These are phyloP conservation scores for Volucella inanis DNA, from an alignment of 2,888 invertebrate species.

Conservation along the genomic window DNA sequence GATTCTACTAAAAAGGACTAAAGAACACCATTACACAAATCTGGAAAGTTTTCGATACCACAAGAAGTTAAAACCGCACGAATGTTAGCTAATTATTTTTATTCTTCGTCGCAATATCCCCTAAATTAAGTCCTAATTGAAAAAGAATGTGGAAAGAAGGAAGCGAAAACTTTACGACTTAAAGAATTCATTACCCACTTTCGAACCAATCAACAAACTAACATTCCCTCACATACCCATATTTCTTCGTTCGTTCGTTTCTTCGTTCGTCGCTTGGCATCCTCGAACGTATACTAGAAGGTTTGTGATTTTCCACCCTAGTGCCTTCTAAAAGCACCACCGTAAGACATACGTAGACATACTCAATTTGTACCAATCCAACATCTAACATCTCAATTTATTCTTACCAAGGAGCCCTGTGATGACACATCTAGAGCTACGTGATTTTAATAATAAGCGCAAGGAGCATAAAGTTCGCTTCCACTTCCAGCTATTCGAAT, in stretches of 20 bases:
- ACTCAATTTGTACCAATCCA: slow-evolving; percentile 39
- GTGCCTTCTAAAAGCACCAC: slow-evolving; percentile 63
- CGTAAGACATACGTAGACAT: slow-evolving; percentile 37
- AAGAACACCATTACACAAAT: not conserved
- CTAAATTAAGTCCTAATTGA: slow-evolving; percentile 29
- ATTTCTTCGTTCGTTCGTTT: slow-evolving; percentile 7
- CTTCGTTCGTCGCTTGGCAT: slow-evolving; percentile 11
- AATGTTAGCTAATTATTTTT: slow-evolving; percentile 29
- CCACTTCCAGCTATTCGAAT: slow-evolving; percentile 46
- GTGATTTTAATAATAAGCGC: slow-evolving; percentile 73
- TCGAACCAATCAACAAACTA: slow-evolving; percentile 65
- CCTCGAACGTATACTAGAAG: not conserved
- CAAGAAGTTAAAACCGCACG: slow-evolving; percentile 17
- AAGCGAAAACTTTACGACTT: slow-evolving; percentile 50
- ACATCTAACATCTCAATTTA: slow-evolving; percentile 69
- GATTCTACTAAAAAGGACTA: not conserved
- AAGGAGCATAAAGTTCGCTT: slow-evolving; percentile 53
- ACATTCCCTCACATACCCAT: slow-evolving; percentile 22
- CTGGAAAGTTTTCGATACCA: not conserved
- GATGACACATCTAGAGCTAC: slow-evolving; percentile 70
- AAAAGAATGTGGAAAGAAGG: not conserved
- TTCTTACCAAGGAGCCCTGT: slow-evolving; percentile 66
- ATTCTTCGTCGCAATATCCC: slow-evolving; percentile 3
- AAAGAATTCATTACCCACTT: slow-evolving; percentile 65
- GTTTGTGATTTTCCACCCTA: slow-evolving; percentile 67